Base-by-base conservation (phyloP, 2,888 invertebrate species). In the Perizoma affinitatum region DNA sequence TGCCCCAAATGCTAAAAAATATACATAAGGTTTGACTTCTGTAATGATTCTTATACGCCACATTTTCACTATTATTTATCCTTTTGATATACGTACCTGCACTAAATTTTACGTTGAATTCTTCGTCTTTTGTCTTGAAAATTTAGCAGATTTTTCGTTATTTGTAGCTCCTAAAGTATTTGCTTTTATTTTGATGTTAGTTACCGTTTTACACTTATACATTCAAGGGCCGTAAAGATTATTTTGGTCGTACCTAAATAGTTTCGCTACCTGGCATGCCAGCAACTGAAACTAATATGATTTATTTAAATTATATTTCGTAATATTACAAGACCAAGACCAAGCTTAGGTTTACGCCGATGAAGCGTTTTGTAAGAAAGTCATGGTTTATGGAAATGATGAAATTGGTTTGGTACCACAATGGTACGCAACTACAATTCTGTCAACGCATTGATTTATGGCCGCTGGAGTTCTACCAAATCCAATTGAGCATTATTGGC, bases 271-370 rank as follows among this genome's bases (percentile, higher is more conserved):
- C 69, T 60, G 62, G 60, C 63, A 67, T 70, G 63, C 76, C 74
- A 75, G 66, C 74, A 74, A 73, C 75, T 74, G 80, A 71, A 74
- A 68, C 78, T 75, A 78, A 80, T 73, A 76, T 75, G 72, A 74
- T 76, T 75, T 71, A 77, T 77, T 73, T 69, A 68, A 80, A 75
- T 69, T 74, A 63, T 69, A 67, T 77, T 74, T 78, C 70, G 76
- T 74, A 78, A 80, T 63, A 63, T 70, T 70, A 67, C 71, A 69
- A 71, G 68, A 72, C 55, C 71, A 69, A 71, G 68, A 72, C 55
- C 71, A 68, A 64, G 54, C 56, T 44, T 70, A 73, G 75, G 66
- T 68, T 69, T 54, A 36, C 48, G 54, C 60, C 63, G 67, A 72
- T 76, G 67, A 66, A 69, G 61, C 56, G 63, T 75, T 79, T 78